Percentiles rank a stretch among this genome's conserved stretches.
Evolutionary conservation across 1,140 invertebrate species (phyloP).

Genomic region (Halyomorpha halys): DNA sequence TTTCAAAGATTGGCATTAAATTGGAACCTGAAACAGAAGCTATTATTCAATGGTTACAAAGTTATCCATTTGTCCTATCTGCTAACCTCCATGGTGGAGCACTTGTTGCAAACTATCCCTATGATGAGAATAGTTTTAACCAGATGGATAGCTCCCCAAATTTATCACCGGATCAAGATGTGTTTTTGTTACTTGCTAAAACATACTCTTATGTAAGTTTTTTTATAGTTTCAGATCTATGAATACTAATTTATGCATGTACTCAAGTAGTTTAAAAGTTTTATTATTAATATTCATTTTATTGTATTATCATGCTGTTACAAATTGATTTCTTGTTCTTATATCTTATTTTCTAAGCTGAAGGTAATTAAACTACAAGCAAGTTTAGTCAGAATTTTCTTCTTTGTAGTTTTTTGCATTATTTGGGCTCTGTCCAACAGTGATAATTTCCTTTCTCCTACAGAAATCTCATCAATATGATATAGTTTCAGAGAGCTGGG

Average conservation of each 20-base stretch:
- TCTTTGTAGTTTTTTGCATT: too few relatives aligned
- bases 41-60: constrained; percentile 82
- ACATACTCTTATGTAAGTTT: constrained; percentile 66
- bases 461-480: too few relatives aligned
- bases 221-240: background rate
- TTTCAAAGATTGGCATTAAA: background rate
- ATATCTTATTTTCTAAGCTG: background rate
- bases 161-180: constrained; percentile 66
- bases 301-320: too few relatives aligned
- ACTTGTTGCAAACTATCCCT: constrained; percentile 89
- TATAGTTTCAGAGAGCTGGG: too few relatives aligned
- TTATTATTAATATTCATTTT: background rate
- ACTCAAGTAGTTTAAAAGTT: background rate
- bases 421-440: too few relatives aligned
- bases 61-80: constrained; percentile 85
- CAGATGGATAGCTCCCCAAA: constrained; percentile 36
- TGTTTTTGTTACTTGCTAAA: constrained; percentile 73
- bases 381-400: too few relatives aligned
- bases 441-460: too few relatives aligned
- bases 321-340: background rate
- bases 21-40: constrained; percentile 76
- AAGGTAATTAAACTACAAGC: too few relatives aligned
- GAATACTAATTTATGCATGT: background rate
- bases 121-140: constrained; percentile 53
- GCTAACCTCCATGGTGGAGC: constrained; percentile 94